Base-by-base conservation (phyloP, 1,140 invertebrate genomes). In the Drosophila funebris region DNA sequence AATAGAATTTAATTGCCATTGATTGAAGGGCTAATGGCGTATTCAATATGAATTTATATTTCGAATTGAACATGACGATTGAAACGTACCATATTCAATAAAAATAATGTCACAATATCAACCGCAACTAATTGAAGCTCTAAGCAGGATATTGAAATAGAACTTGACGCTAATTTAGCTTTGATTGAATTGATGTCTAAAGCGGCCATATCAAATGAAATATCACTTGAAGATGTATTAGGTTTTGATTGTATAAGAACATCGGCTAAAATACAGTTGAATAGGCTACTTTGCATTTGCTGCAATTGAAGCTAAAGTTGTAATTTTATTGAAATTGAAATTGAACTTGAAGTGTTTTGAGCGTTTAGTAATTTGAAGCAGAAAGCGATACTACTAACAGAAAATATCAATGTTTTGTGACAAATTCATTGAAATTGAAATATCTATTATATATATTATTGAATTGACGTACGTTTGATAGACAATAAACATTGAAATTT, bases 1-100 rank as follows among this genome's bases (percentile, higher is more conserved):
- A 84, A 84, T 85, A 73, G 64, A 62, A 69, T 53, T 50, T 70
- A 82, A 82, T 77, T 70, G 62, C 39, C 43, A 68, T 18, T 52
- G 71, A 83, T 83, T 76, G 61, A 76, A 58, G 48, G 60, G 27
- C 53, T 52, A 43, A 41, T 41, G 22, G 44, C 6, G 29, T 16
- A 56, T 46, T 43, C 36, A 52, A 53, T 53, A 37, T 8, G 6
- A 27, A 27, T 39, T 57, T 57, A 4, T 3, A 50, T 29, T 31
- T n/a, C 9, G 33, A 52, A 68, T 68, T 68, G 44, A 68, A 52
- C 43, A 29, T 24, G 57, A 48, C 57, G 29, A 20, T 60, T 46
- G 39, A 58, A 58, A 27, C 13, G 46, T 22, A 24, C 7, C 41
- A 27, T 27, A 7, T 29, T 29, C 27, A 50, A 50, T 31, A 9